phyloP scores from a whole-genome alignment of 2,888 invertebrate genomes.

The Tanypteryx hageni region DNA sequence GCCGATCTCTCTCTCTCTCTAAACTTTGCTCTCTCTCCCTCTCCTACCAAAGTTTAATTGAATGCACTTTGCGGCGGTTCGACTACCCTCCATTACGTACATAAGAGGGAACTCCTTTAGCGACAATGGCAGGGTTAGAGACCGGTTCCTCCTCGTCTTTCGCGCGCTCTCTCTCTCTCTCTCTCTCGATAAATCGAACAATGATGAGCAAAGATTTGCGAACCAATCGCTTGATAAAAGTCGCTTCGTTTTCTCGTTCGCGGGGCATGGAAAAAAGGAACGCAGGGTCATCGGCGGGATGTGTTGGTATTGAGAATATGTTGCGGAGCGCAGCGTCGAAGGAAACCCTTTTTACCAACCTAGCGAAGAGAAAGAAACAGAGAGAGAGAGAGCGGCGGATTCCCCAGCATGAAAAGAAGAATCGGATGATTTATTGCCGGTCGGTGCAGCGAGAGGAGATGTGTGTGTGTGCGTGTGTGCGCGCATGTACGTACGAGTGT shows the following conservation, averaged over 20 bases:
- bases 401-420: background rate
- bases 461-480: background rate
- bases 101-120: slow-evolving; percentile 28
- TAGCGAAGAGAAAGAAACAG: too few relatives aligned
- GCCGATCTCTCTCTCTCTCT: background rate
- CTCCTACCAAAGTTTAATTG: slow-evolving; percentile 46
- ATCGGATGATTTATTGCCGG: slow-evolving; percentile 55
- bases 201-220: slow-evolving; percentile 62
- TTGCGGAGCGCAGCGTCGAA: slow-evolving; percentile 27
- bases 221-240: slow-evolving; percentile 51
- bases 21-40: background rate
- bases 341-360: background rate
- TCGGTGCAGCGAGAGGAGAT: slow-evolving; percentile 23
- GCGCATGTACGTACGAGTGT: background rate
- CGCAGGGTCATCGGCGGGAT: slow-evolving; percentile 7
- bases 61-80: slow-evolving; percentile 54
- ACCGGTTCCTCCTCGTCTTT: background rate
- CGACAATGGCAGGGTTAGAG: slow-evolving; percentile 39
- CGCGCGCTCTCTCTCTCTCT: background rate
- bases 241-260: slow-evolving; percentile 37
- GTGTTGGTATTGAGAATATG: slow-evolving; percentile 30
- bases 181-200: slow-evolving; percentile 49
- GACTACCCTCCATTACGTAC: background rate
- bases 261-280: background rate
- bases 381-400: background rate